A percentile compares a stretch with the other conserved stretches of the same genome.
phyloP scores from a whole-genome alignment of 2,113 vertebrate species.

The Sinocyclocheilus grahami region DNA sequence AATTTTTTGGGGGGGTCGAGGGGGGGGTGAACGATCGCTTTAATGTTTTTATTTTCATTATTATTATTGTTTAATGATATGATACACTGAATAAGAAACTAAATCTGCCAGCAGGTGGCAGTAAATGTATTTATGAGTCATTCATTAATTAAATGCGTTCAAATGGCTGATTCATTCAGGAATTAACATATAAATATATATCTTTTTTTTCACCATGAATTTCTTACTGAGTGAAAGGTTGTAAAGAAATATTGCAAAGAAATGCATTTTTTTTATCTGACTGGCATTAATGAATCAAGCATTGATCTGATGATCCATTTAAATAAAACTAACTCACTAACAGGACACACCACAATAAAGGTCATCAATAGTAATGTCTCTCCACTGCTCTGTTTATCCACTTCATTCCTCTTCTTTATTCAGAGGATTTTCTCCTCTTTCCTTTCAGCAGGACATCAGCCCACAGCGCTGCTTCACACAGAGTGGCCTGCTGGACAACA shows the following conservation, averaged over 20 bases:
- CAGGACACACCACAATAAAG: neutral
- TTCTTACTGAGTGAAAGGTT: too few relatives aligned
- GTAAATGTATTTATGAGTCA: too few relatives aligned
- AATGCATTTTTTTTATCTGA: neutral
- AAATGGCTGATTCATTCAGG: too few relatives aligned
- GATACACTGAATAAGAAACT: too few relatives aligned
- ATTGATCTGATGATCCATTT: neutral
- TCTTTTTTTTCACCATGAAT: too few relatives aligned
- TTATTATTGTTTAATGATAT: too few relatives aligned
- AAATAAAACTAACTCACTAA: neutral
- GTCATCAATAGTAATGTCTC: neutral
- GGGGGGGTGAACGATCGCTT: too few relatives aligned
- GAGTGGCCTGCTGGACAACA: constrained; percentile 99
- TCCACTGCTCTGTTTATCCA: neutral
- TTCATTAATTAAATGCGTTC: too few relatives aligned
- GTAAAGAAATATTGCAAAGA: neutral
- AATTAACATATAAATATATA: too few relatives aligned
- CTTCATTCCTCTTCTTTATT: constrained; percentile 1
- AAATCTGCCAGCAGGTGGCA: too few relatives aligned
- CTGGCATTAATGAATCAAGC: neutral
- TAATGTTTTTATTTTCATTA: too few relatives aligned
- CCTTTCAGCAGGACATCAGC: constrained; percentile 93
- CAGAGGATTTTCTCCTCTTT: constrained; percentile 74
- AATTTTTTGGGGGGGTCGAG: too few relatives aligned
- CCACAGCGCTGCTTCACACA: constrained; percentile 97